These are phyloP conservation scores for Cynoglossus semilaevis DNA, from an alignment of 2,113 vertebrate species.

Conservation along the genomic window DNA sequence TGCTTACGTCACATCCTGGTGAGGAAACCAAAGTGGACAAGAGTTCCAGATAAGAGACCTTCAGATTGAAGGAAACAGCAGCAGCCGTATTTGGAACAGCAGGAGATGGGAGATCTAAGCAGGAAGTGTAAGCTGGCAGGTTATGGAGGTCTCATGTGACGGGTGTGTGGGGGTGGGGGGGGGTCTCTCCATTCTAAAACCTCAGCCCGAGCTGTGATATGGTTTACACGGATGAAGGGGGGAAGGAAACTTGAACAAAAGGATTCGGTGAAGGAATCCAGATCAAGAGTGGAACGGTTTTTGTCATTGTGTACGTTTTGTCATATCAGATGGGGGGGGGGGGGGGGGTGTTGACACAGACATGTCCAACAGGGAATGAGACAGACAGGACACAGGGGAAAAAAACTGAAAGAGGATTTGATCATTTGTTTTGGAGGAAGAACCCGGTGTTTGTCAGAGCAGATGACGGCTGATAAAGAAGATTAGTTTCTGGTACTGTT, in stretches of 20 bases:
- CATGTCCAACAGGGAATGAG: conserved; percentile 1
- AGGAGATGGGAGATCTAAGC: neutral
- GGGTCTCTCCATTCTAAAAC: conserved; percentile 46
- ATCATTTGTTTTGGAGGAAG: conserved; percentile 39
- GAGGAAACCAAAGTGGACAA: conserved; percentile 1
- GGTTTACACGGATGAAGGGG: conserved; percentile 35
- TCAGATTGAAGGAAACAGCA: conserved; percentile 3
- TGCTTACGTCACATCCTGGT: conserved; percentile 10
- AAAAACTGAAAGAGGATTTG: conserved; percentile 9
- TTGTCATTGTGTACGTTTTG: conserved; percentile 16
- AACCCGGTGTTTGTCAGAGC: conserved; percentile 54
- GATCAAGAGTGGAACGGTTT: neutral
- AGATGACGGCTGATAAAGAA: conserved; percentile 71
- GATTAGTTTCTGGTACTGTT: conserved; percentile 63
- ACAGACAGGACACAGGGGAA: conserved; percentile 29
- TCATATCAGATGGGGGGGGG: conserved; percentile 5
- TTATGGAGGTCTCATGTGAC: conserved; percentile 12
- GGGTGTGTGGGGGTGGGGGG: no score
- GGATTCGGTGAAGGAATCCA: conserved; percentile 30
- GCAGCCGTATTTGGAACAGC: conserved; percentile 35
- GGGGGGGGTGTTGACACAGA: conserved; percentile 11
- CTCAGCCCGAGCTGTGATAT: conserved; percentile 31
- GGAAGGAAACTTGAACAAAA: conserved; percentile 60
- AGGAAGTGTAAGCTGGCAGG: conserved; percentile 35
- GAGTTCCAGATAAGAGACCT: conserved; percentile 19